These are phyloP conservation scores for Drosophila micromelanica DNA, from an alignment of 1,140 invertebrate species.

Conservation along the genomic window DNA sequence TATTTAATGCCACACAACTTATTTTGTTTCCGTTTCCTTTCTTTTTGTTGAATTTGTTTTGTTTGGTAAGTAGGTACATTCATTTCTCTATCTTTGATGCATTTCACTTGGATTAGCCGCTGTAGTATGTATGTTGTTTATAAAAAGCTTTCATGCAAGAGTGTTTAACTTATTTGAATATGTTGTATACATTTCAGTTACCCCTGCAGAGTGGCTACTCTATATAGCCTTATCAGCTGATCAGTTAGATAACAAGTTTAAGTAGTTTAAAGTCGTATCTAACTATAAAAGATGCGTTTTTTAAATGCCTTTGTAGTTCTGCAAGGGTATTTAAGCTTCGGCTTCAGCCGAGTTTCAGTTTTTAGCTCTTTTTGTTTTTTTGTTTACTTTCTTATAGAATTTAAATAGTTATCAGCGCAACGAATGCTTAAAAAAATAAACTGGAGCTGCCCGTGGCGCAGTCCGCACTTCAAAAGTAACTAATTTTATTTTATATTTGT, in stretches of 20 bases:
- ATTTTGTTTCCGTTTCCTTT: constrained; percentile 27
- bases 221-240: neutral
- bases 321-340: constrained; percentile 27
- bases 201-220: constrained; percentile 1
- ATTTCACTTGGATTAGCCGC: constrained; percentile 41
- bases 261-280: constrained; percentile 1
- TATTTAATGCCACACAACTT: constrained; percentile 58
- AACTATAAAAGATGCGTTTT: constrained; percentile 1
- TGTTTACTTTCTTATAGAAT: constrained; percentile 71
- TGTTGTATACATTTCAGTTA: constrained; percentile 54
- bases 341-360: constrained; percentile 19
- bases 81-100: constrained; percentile 56
- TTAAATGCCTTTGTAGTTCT: constrained; percentile 21
- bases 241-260: neutral
- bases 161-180: constrained; percentile 64
- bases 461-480: constrained; percentile 71
- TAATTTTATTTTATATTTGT: constrained; percentile 54
- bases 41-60: constrained; percentile 20
- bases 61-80: constrained; percentile 56
- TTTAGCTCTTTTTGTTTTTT: constrained; percentile 20
- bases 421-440: constrained; percentile 83
- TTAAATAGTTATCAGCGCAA: constrained; percentile 70
- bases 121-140: constrained; percentile 25
- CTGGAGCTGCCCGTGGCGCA: constrained; percentile 47
- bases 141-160: constrained; percentile 61